Conservation (phyloP, 2,797 vertebrate species). For the Jordanella pulchra region DNA sequence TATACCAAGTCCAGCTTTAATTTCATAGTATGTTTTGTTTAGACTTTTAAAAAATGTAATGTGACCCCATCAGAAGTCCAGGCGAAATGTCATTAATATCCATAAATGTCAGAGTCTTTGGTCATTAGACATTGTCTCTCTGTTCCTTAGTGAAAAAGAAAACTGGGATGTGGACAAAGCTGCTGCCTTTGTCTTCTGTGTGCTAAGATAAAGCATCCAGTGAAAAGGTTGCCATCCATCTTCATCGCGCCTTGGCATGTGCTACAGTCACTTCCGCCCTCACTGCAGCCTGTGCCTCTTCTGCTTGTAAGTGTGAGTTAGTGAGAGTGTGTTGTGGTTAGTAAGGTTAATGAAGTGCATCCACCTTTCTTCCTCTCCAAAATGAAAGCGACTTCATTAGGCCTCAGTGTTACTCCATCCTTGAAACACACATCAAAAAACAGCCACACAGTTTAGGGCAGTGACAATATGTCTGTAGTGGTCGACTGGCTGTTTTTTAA, state of each 20-base stretch:
- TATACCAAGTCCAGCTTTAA: slow-evolving; percentile 1
- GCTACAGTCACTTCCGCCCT: slow-evolving; percentile 70
- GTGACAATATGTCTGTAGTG: not conserved
- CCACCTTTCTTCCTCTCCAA: slow-evolving; percentile 63
- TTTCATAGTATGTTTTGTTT: slow-evolving; percentile 40
- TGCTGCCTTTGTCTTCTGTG: slow-evolving; percentile 64
- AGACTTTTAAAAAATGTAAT: slow-evolving; percentile 23
- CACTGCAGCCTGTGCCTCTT: slow-evolving; percentile 58
- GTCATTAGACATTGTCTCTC: slow-evolving; percentile 56
- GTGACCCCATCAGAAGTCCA: slow-evolving; percentile 21
- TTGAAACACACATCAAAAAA: slow-evolving; percentile 9
- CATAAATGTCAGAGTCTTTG: slow-evolving; percentile 67
- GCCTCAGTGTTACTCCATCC: slow-evolving; percentile 26
- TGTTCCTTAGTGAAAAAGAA: slow-evolving; percentile 48
- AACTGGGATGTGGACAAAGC: slow-evolving; percentile 56
- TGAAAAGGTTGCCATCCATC: slow-evolving; percentile 81
- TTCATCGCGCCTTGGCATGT: slow-evolving; percentile 74
- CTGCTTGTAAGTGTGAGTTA: slow-evolving; percentile 34
- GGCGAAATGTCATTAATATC: slow-evolving; percentile 63
- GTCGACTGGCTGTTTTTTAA: not conserved
- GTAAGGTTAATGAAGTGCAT: slow-evolving; percentile 79
- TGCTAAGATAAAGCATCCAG: slow-evolving; percentile 67
- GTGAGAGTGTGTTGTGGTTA: slow-evolving; percentile 40
- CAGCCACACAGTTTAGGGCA: not conserved
- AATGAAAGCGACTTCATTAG: slow-evolving; percentile 68